These are phyloP conservation scores for Silurus glanis DNA, from an alignment of 2,113 vertebrate species.

Conservation along the genomic window DNA sequence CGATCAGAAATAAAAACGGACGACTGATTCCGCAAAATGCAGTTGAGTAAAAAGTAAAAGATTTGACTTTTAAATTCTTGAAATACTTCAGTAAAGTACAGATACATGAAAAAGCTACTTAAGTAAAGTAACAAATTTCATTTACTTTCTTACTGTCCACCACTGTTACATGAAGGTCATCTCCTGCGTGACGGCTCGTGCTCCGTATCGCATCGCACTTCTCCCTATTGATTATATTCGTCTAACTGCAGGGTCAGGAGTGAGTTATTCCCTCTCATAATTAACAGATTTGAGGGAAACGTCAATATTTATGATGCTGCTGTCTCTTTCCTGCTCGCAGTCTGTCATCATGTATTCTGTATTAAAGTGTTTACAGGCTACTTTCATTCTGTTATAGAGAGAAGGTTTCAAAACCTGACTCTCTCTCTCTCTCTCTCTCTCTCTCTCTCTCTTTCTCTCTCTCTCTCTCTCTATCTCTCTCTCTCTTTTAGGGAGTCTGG, in stretches of 20 bases:
- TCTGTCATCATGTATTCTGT: neutral
- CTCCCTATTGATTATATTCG: neutral
- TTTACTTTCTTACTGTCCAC: too few species aligned
- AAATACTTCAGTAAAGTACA: too few species aligned
- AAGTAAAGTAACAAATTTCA: too few species aligned
- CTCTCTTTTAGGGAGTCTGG: neutral
- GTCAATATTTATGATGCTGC: neutral
- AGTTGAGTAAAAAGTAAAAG: too few species aligned
- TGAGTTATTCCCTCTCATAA: neutral
- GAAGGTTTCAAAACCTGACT: neutral
- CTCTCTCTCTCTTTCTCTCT: slow-evolving; percentile 16
- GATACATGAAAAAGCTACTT: too few species aligned
- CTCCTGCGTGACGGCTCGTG: neutral
- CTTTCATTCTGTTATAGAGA: neutral
- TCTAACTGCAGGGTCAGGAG: neutral
- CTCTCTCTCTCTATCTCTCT: neutral
- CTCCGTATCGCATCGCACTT: neutral
- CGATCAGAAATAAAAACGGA: too few species aligned
- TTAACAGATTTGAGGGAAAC: neutral
- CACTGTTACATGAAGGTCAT: neutral
- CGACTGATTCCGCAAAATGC: too few species aligned
- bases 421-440: neutral
- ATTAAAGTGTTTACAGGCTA: neutral
- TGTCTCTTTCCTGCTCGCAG: neutral
- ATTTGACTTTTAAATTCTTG: too few species aligned